Evolutionary conservation across 2,888 invertebrate species (phyloP), one percentile per base, ranked within the genome.

Genomic region (Nysson spinosus): DNA sequence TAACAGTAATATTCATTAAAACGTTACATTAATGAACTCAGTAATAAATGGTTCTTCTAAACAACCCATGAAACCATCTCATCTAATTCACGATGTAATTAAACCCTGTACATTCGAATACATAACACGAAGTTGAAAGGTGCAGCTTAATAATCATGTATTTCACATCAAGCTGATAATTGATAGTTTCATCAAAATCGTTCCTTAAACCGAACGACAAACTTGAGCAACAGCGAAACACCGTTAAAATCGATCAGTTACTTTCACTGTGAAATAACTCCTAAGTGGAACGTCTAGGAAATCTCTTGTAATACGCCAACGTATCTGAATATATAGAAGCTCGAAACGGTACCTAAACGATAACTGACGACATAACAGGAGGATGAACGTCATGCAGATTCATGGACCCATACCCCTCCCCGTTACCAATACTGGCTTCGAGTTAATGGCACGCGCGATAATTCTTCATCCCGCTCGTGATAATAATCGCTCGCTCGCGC

Each of bases 381-480:
- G 20, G 40, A 54, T 19, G 26, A 28, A 35, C 11, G 14, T 52
- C 14, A 11, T 5, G 4, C 6, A 5, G 12, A 16, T 2, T 3
- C 34, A 4, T 16, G 34, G 4, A 7, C n/a, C 28, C 4, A 5
- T n/a, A 12, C n/a, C 5, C 7, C 4, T 9, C 11, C 7, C 16
- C 19, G n/a, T n/a, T 12, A 16, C 12, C 11, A 16, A 51, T n/a
- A 14, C 17, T 26, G 34, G 40, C 30, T 6, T 19, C 57, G 42
- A 55, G 40, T 46, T 51, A 60, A 62, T 35, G 54, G 51, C 43
- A 55, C 60, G 47, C 43, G 56, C 55, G 72, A 76, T 60, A 71
- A 74, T 78, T 71, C 71, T 77, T 79, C 71, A 69, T 64, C 52
- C 51, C 39, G 65, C 63, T 63, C 64, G 55, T 58, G 78, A 77